These are phyloP conservation scores for Caenorhabditis briggsae DNA, from an alignment of 1,140 invertebrate genomes.

Conservation along the genomic window DNA sequence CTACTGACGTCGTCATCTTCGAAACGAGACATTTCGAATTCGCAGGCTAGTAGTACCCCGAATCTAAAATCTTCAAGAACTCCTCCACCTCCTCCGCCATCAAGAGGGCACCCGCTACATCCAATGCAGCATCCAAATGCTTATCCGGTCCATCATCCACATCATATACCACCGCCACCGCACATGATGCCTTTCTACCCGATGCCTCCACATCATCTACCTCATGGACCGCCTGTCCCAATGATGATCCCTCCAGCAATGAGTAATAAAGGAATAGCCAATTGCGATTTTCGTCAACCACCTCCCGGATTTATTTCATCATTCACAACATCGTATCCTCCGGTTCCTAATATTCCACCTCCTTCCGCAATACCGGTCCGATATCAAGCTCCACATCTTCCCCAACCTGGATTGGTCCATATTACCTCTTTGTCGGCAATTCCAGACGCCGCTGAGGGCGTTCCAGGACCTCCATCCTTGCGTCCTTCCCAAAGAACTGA, in stretches of 20 bases:
- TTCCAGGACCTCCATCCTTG: background rate
- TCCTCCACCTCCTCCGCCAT: background rate
- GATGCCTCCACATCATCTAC: background rate
- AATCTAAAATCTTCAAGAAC: background rate
- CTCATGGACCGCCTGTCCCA: background rate
- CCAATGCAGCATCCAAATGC: background rate
- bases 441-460: background rate
- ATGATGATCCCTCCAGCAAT: background rate
- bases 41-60: background rate
- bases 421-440: background rate
- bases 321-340: background rate
- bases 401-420: slow-evolving; percentile 15
- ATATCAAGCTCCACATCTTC: slow-evolving; percentile 2
- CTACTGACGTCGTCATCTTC: background rate
- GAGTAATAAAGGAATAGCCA: too few relatives aligned
- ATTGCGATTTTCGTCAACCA: slow-evolving; percentile 12
- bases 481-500: background rate
- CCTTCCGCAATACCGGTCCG: background rate
- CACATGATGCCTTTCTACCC: background rate
- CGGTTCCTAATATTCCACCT: background rate
- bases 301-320: slow-evolving; percentile 1
- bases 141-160: background rate
- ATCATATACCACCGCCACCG: background rate
- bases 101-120: background rate
- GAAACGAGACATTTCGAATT: background rate